Evolutionary conservation across 2,888 invertebrate genomes (phyloP).

Genomic region (Beris morrisii): DNA sequence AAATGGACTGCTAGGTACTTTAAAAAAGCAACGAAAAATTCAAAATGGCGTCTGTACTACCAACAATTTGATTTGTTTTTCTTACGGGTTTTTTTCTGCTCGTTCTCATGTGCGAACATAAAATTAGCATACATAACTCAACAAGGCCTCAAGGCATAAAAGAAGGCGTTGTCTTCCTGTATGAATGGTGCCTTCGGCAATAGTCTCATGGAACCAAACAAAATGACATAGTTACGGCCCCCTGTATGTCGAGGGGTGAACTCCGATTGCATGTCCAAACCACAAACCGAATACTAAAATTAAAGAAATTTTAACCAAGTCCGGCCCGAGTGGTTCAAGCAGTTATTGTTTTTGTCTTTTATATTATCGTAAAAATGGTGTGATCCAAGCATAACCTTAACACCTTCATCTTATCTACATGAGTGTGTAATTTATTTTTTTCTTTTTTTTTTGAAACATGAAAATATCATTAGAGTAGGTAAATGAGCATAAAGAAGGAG

Average conservation of each 20-base stretch:
- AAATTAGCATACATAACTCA: slow-evolving; percentile 30
- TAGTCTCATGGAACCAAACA: neutral
- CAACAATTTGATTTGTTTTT: too few relatives aligned
- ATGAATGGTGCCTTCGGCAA: neutral
- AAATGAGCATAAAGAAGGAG: slow-evolving; percentile 33
- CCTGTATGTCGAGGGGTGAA: slow-evolving; percentile 20
- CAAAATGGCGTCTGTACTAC: too few relatives aligned
- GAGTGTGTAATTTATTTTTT: slow-evolving; percentile 6
- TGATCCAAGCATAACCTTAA: slow-evolving; percentile 26
- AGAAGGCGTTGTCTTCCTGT: slow-evolving; percentile 27
- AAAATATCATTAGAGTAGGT: slow-evolving; percentile 37
- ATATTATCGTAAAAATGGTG: slow-evolving; percentile 20
- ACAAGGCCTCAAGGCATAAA: slow-evolving; percentile 10
- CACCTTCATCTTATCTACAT: slow-evolving; percentile 35
- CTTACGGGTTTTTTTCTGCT: too few relatives aligned
- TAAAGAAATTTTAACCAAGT: neutral
- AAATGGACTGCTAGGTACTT: too few relatives aligned
- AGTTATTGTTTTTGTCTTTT: slow-evolving; percentile 8
- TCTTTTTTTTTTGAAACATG: slow-evolving; percentile 33
- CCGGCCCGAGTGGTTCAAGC: neutral
- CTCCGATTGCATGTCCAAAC: slow-evolving; percentile 27
- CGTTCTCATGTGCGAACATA: slow-evolving; percentile 6
- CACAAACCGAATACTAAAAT: slow-evolving; percentile 1
- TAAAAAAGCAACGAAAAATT: too few relatives aligned
- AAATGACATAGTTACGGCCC: slow-evolving; percentile 6